Conservation (phyloP, 2,888 invertebrate species). For the Lasius platythorax region DNA sequence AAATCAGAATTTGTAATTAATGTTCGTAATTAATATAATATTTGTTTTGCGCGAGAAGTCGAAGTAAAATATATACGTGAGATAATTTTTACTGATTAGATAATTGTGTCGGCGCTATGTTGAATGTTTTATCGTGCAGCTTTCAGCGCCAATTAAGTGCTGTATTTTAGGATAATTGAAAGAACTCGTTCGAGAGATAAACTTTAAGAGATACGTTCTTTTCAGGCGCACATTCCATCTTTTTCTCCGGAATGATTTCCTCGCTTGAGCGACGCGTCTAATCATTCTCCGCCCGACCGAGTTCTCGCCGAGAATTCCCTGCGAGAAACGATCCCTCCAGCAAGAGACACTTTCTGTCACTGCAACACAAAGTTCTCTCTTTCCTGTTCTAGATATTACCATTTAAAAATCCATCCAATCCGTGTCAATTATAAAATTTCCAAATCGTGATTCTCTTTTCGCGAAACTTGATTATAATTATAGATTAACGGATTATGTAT, state of each 20-base stretch:
- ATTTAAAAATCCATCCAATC: not conserved
- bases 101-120: not conserved
- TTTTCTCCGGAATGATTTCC: slow-evolving; percentile 8
- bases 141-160: slow-evolving; percentile 28
- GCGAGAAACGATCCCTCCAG: slow-evolving; percentile 12
- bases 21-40: not conserved
- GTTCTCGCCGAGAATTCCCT: slow-evolving; percentile 7
- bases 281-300: slow-evolving; percentile 15
- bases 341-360: not conserved
- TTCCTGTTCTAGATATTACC: not conserved
- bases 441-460: not conserved
- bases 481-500: not conserved
- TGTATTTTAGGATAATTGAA: slow-evolving; percentile 28
- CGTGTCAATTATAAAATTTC: not conserved
- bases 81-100: slow-evolving; percentile 10
- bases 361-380: slow-evolving; percentile 11
- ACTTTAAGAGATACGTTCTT: slow-evolving; percentile 5
- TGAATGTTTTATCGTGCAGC: not conserved
- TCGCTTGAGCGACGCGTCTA: slow-evolving; percentile 29
- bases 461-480: not conserved
- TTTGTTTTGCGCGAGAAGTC: not conserved
- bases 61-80: not conserved
- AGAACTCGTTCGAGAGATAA: slow-evolving; percentile 27
- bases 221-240: not conserved
- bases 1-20: not conserved